Conservation (phyloP, 2,113 vertebrate species). For the Pelmatolapia mariae region DNA sequence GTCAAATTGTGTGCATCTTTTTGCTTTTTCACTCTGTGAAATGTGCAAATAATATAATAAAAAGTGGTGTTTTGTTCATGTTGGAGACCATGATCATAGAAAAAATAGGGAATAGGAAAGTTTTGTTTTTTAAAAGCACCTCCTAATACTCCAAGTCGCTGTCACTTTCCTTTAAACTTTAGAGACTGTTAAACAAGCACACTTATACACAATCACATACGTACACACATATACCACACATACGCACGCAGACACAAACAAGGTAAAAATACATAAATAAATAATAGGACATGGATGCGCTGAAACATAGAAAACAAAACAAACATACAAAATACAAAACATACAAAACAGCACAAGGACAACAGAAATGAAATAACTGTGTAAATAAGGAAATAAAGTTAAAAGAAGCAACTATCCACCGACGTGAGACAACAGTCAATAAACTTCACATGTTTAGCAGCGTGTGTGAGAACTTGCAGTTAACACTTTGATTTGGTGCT, state of each 20-base stretch:
- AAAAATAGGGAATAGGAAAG: not conserved
- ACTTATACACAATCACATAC: not conserved
- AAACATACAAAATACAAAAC: not conserved
- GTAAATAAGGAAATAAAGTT: not conserved
- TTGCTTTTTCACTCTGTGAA: not conserved
- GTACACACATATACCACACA: not conserved
- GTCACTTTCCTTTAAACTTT: not conserved
- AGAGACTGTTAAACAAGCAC: not conserved
- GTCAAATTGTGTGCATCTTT: not conserved
- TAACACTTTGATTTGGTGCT: not conserved
- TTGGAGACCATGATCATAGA: conserved; percentile 18
- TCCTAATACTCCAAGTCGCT: not conserved
- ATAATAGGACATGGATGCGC: not conserved
- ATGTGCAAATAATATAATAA: not conserved
- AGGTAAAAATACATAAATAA: not conserved
- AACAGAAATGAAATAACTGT: not conserved
- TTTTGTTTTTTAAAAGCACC: not conserved
- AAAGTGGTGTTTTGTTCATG: conserved; percentile 3
- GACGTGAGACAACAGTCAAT: not conserved
- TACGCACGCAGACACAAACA: not conserved
- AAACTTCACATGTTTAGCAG: not conserved
- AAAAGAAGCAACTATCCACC: not conserved
- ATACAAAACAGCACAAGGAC: not conserved
- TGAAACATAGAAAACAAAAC: not conserved
- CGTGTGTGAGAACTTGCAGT: not conserved